Evolutionary conservation across 2,797 vertebrate genomes (phyloP).

Genomic region (Natrix natrix): DNA sequence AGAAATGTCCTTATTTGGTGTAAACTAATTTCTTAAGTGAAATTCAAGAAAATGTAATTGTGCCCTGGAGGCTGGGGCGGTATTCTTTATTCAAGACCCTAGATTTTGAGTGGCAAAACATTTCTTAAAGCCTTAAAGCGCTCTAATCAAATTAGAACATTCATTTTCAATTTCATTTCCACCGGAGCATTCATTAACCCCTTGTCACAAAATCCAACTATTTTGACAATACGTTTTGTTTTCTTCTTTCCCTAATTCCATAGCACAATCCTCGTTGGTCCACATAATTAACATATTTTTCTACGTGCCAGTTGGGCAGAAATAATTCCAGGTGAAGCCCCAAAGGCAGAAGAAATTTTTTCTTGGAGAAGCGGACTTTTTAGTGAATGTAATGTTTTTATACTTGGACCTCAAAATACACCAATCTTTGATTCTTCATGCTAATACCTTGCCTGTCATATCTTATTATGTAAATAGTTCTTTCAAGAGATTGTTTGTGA

Average conservation of each 20-base stretch:
- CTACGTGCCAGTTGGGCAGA: constrained; percentile 4
- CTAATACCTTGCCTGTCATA: constrained; percentile 37
- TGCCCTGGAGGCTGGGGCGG: not conserved
- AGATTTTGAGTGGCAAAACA: not conserved
- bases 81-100: not conserved
- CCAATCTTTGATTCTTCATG: constrained; percentile 43
- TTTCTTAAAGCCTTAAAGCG: not conserved
- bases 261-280: not conserved
- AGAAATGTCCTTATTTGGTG: not conserved
- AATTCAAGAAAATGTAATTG: not conserved
- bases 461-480: constrained; percentile 48
- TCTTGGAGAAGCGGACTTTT: constrained; percentile 1
- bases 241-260: not conserved
- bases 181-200: not conserved
- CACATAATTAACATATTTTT: not conserved
- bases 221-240: not conserved
- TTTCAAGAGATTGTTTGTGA: constrained; percentile 36
- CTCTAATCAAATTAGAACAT: not conserved
- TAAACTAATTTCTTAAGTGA: not conserved
- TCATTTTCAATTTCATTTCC: not conserved
- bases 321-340: constrained; percentile 8
- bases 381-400: constrained; percentile 28
- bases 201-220: not conserved
- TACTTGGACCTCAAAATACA: constrained; percentile 35
- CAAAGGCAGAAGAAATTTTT: not conserved